Percentiles rank a stretch among this genome's conserved stretches.
These are phyloP conservation scores for Neotoxoptera formosana DNA, from an alignment of 1,140 invertebrate genomes.

Conservation along the genomic window DNA sequence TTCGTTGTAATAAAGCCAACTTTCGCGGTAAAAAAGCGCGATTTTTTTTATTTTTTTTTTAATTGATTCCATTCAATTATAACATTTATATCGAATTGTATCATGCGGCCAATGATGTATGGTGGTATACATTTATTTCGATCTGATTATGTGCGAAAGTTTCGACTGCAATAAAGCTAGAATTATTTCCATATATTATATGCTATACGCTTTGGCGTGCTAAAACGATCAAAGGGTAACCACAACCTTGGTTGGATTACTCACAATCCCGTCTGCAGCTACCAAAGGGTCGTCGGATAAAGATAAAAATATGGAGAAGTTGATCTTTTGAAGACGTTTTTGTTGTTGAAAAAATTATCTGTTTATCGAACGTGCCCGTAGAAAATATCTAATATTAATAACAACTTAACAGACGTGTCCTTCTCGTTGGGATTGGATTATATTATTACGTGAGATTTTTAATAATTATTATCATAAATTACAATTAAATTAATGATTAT, in stretches of 20 bases:
- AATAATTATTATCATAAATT: background rate
- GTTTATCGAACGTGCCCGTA: background rate
- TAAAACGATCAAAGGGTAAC: background rate
- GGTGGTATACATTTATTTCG: background rate
- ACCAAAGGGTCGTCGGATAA: background rate
- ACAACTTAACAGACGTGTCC: background rate
- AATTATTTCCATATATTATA: rapidly evolving
- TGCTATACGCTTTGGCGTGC: background rate
- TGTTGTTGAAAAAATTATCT: background rate
- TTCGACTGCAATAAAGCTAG: too few relatives aligned
- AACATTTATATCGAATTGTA: background rate
- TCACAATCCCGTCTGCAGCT: background rate
- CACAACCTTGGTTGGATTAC: background rate
- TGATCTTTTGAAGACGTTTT: background rate
- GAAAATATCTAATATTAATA: background rate
- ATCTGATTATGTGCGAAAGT: background rate
- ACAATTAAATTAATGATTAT: background rate
- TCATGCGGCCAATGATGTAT: too few relatives aligned
- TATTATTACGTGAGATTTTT: background rate
- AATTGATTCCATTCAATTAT: background rate
- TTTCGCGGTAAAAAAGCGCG: background rate
- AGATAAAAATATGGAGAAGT: background rate
- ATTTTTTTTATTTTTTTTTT: too few relatives aligned
- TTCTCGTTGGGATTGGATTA: background rate
- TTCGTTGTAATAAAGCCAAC: too few relatives aligned